A percentile compares a stretch with the other conserved stretches of the same genome.
phyloP scores from a whole-genome alignment of 2,797 vertebrate species.

The Cottoperca gobio region DNA sequence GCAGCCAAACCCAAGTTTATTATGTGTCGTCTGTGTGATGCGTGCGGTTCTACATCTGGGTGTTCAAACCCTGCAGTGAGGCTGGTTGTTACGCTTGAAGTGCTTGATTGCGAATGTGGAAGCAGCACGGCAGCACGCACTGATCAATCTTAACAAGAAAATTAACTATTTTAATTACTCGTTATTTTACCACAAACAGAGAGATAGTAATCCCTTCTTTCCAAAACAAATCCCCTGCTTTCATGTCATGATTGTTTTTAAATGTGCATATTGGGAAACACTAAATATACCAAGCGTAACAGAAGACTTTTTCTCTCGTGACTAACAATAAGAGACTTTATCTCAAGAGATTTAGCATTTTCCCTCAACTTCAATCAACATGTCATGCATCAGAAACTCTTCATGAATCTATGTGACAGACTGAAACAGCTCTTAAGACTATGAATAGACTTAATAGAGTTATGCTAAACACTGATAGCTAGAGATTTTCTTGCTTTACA shows the following conservation, averaged over 20 bases:
- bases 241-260: not conserved
- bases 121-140: not conserved
- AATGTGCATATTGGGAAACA: not conserved
- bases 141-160: not conserved
- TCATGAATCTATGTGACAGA: not conserved
- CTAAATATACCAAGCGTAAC: not conserved
- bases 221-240: constrained; percentile 3
- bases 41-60: constrained; percentile 2
- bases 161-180: not conserved
- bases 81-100: not conserved
- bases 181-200: not conserved
- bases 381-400: not conserved
- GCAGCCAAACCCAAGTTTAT: constrained; percentile 25
- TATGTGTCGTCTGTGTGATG: not conserved
- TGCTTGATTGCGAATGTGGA: not conserved
- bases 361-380: not conserved
- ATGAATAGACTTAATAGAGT: not conserved
- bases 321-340: not conserved
- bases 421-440: not conserved
- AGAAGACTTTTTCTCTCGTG: not conserved
- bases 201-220: not conserved
- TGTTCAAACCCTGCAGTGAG: not conserved
- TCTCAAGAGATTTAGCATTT: not conserved
- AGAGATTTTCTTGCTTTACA: not conserved
- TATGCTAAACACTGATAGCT: not conserved